Evolutionary conservation across 2,888 invertebrate genomes (phyloP), one percentile per base, ranked within the genome.

Genomic region (Plusia festucae): DNA sequence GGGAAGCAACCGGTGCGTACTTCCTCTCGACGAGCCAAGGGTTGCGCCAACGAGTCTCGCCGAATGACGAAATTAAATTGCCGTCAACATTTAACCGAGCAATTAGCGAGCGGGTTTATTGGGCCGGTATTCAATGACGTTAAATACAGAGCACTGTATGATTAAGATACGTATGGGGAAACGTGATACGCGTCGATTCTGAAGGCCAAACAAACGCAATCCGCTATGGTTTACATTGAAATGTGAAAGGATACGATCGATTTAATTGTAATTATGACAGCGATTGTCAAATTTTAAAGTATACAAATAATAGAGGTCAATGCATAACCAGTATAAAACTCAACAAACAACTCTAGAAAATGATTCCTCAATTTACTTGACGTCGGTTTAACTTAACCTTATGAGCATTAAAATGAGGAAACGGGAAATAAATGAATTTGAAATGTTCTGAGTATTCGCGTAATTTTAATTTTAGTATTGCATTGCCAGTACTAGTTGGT

Each of bases 21-120:
- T 88, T 89, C 90, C 88, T 86, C 69, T 78, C 78, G 61, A 73
- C 68, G 62, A 62, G 64, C 60, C 68, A 81, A 81, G 83, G 84
- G 84, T 80, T 81, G 76, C 74, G 75, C 69, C 65, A 70, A 57
- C 73, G 56, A 70, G 68, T 68, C 65, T 64, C 65, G 63, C 30
- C 75, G 73, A 79, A 78, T 78, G 84, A 84, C 84, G 84, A 88
- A 86, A 89, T 87, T 88, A 87, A 88, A 89, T 90, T 88, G 89
- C 80, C 81, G 81, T 82, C 84, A 84, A 86, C 72, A 73, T 84
- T 84, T 84, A 85, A 82, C 81, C 76, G 77, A 85, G 85, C 87
- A 87, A 89, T 89, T 88, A 87, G 85, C 78, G 79, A 82, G 83
- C 76, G 81, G 83, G 85, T 84, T 86, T 86, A 88, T 89, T 85